phyloP scores from a whole-genome alignment of 2,888 invertebrate species.

The Strigamia crassipes region DNA sequence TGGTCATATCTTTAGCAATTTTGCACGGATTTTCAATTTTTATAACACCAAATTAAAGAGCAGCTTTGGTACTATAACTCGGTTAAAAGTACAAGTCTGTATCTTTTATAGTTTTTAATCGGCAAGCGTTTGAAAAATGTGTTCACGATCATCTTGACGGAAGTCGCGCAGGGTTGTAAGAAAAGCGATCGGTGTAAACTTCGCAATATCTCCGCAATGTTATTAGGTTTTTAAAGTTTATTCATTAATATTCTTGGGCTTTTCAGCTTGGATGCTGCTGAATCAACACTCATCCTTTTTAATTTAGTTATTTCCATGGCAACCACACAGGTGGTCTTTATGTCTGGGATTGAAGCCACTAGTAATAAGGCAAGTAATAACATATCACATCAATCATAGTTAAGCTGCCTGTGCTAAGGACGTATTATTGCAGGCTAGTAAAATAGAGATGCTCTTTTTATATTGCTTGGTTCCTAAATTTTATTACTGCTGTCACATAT shows the following conservation, averaged over 20 bases:
- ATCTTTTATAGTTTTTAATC: too few species aligned
- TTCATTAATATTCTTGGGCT: not conserved
- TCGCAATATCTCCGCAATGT: too few species aligned
- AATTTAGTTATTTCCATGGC: conserved; percentile 52
- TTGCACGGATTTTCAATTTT: too few species aligned
- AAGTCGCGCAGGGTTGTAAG: too few species aligned
- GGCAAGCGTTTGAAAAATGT: too few species aligned
- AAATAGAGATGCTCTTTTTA: not conserved
- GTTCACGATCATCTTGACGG: too few species aligned
- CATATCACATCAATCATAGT: not conserved
- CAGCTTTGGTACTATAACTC: too few species aligned
- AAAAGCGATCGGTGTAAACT: too few species aligned
- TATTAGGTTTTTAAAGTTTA: not conserved
- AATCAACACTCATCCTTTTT: conserved; percentile 52
- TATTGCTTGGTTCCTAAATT: not conserved
- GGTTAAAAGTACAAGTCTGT: too few species aligned
- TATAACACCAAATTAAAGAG: too few species aligned
- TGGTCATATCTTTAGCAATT: too few species aligned
- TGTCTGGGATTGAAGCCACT: conserved; percentile 51
- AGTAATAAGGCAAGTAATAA: conserved; percentile 45
- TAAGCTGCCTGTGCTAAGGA: not conserved
- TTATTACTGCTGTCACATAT: not conserved
- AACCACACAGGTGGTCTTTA: conserved; percentile 52
- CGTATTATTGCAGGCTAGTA: not conserved
- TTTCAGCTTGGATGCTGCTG: conserved; percentile 50